A percentile compares a stretch with the other conserved stretches of the same genome.
phyloP scores from a whole-genome alignment of 1,140 invertebrate genomes.

The Microplitis demolitor region DNA sequence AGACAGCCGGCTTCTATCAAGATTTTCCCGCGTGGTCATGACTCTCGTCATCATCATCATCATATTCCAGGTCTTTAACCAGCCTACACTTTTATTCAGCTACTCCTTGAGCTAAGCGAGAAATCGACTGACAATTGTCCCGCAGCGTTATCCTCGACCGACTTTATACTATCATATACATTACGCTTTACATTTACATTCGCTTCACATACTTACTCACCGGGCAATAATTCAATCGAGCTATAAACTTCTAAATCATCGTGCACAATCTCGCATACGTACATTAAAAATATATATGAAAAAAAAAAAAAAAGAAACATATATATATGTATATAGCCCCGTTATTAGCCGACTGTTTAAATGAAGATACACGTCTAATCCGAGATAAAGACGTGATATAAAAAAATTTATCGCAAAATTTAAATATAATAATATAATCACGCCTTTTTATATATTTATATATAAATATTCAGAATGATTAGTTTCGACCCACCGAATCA shows the following conservation, averaged over 20 bases:
- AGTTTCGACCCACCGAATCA: not conserved
- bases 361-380: no score
- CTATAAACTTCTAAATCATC: not conserved
- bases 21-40: constrained; percentile 7
- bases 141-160: constrained; percentile 47
- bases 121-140: constrained; percentile 43
- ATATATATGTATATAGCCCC: no score
- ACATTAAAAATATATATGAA: no score
- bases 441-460: not conserved
- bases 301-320: no score
- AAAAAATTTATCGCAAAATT: no score
- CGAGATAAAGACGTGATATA: no score
- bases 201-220: not conserved
- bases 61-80: no score
- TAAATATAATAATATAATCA: not conserved
- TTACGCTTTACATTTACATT: not conserved
- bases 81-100: not conserved
- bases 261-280: not conserved
- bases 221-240: constrained; percentile 7
- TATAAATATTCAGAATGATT: not conserved
- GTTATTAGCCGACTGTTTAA: no score
- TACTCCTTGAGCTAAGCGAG: constrained; percentile 26
- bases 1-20: not conserved
- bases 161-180: constrained; percentile 28
- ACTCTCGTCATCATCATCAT: not conserved